phyloP scores from a whole-genome alignment of 2,797 vertebrate species.

The Ctenopoma kingsleyae region DNA sequence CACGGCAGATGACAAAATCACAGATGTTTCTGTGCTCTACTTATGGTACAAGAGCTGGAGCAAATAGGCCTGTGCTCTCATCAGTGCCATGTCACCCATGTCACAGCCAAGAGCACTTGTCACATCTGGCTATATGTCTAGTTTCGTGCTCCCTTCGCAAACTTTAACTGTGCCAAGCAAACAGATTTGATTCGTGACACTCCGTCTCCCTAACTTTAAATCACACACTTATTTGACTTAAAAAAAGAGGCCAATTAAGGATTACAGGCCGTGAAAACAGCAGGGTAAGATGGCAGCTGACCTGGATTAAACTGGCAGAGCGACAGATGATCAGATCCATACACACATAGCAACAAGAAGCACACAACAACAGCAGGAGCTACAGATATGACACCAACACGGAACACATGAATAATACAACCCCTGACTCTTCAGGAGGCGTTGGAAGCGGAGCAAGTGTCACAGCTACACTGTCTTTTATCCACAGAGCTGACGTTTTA shows the following conservation, averaged over 20 bases:
- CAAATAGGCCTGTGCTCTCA: constrained; percentile 45
- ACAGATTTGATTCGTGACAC: constrained; percentile 64
- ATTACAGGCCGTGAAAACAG: constrained; percentile 60
- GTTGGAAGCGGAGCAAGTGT: constrained; percentile 49
- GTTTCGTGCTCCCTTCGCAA: constrained; percentile 33
- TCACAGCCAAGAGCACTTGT: constrained; percentile 62
- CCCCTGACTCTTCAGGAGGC: constrained; percentile 42
- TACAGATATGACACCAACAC: constrained; percentile 51
- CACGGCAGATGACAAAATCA: constrained; percentile 11
- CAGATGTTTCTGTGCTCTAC: constrained; percentile 19
- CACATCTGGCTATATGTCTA: constrained; percentile 73
- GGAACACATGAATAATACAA: constrained; percentile 67
- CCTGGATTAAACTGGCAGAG: constrained; percentile 72
- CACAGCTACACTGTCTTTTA: constrained; percentile 31
- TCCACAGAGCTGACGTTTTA: constrained; percentile 21
- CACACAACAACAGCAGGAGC: constrained; percentile 51
- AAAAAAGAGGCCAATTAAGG: constrained; percentile 61
- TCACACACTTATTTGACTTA: constrained; percentile 38
- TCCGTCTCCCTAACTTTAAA: constrained; percentile 47
- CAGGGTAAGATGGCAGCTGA: constrained; percentile 62
- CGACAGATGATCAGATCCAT: constrained; percentile 60
- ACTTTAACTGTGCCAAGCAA: constrained; percentile 59
- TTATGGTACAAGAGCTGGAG: constrained; percentile 40
- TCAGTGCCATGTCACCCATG: constrained; percentile 52
- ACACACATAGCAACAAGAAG: constrained; percentile 48